phyloP scores from a whole-genome alignment of 2,888 invertebrate genomes.

The Ypsolopha sequella region DNA sequence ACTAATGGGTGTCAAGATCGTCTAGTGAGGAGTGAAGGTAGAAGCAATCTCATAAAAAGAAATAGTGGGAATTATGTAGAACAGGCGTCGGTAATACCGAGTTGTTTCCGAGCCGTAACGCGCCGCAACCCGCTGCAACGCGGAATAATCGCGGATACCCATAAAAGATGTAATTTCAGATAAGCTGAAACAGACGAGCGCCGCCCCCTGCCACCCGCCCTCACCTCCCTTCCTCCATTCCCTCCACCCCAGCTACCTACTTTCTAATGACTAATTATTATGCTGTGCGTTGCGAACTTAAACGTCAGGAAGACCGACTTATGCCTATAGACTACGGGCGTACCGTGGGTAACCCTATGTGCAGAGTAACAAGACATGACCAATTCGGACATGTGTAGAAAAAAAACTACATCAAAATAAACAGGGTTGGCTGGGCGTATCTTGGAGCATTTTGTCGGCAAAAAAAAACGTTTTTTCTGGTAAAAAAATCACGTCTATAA shows the following conservation, averaged over 20 bases:
- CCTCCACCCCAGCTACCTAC: slow-evolving; percentile 50
- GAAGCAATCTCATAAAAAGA: slow-evolving; percentile 56
- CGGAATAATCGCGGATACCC: slow-evolving; percentile 71
- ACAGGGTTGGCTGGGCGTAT: no score
- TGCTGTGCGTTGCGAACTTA: slow-evolving; percentile 68
- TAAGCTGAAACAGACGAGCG: slow-evolving; percentile 70
- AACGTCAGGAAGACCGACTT: slow-evolving; percentile 33
- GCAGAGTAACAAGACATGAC: no score
- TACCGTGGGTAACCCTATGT: no score
- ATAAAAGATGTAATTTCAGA: slow-evolving; percentile 72
- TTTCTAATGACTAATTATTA: slow-evolving; percentile 72
- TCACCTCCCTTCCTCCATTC: slow-evolving; percentile 15
- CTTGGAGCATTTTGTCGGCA: no score
- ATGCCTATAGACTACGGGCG: not conserved
- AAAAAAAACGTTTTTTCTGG: no score
- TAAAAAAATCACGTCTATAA: no score
- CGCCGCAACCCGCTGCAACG: slow-evolving; percentile 66
- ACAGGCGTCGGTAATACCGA: slow-evolving; percentile 59
- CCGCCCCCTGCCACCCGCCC: slow-evolving; percentile 38
- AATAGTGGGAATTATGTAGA: slow-evolving; percentile 64
- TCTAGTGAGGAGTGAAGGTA: slow-evolving; percentile 39
- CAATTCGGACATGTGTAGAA: no score
- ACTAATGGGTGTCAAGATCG: slow-evolving; percentile 10
- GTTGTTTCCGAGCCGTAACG: slow-evolving; percentile 63
- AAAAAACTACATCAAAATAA: no score